Percentiles rank a stretch among this genome's conserved stretches.
Conservation (phyloP, 2,797 vertebrate genomes). For the Crenichthys baileyi region DNA sequence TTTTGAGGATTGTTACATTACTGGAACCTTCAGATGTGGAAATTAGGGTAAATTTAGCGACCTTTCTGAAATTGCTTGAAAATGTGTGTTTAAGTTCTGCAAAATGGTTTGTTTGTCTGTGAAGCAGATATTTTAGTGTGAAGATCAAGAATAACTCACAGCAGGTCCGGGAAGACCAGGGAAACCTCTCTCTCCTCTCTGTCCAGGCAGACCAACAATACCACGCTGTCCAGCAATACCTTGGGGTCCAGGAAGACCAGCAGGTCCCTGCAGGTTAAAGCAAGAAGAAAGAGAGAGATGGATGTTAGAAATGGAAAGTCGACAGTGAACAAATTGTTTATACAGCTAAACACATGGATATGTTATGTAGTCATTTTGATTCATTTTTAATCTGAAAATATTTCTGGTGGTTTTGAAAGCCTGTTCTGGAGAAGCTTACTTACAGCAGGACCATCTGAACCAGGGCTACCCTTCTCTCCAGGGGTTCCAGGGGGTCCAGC, state of each 20-base stretch:
- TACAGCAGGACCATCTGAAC: slow-evolving; percentile 88
- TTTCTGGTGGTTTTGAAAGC: neutral
- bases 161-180: slow-evolving; percentile 87
- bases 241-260: slow-evolving; percentile 90
- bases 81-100: neutral
- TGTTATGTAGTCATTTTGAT: neutral
- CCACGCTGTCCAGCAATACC: slow-evolving; percentile 93
- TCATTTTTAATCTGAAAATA: neutral
- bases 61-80: neutral
- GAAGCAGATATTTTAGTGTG: neutral
- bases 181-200: slow-evolving; percentile 96
- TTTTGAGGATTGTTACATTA: neutral
- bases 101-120: neutral
- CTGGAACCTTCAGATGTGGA: neutral
- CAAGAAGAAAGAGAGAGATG: slow-evolving; percentile 33
- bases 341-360: neutral
- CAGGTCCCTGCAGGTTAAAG: slow-evolving; percentile 79
- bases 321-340: slow-evolving; percentile 3
- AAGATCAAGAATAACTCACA: slow-evolving; percentile 79
- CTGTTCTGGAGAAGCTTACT: slow-evolving; percentile 65
- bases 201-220: slow-evolving; percentile 94
- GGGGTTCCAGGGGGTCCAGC: slow-evolving; percentile 86
- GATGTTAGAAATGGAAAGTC: slow-evolving; percentile 19
- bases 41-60: neutral
- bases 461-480: slow-evolving; percentile 93